A percentile compares a stretch with the other conserved stretches of the same genome.
phyloP scores from a whole-genome alignment of 2,888 invertebrate species.

The Napeogenes inachia region DNA sequence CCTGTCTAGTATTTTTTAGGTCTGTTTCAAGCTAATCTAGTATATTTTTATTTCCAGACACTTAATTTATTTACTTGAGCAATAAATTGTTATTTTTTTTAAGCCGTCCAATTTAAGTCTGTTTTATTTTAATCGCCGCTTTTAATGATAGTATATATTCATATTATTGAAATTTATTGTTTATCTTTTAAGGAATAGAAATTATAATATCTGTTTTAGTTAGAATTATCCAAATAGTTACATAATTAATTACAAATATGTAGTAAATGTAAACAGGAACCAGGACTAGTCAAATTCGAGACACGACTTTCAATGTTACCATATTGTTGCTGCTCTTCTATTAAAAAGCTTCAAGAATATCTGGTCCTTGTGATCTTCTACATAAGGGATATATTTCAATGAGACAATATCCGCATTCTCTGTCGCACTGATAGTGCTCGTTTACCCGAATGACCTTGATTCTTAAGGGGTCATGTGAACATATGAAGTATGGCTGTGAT shows the following conservation, averaged over 20 bases:
- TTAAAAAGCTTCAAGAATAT: slow-evolving; percentile 11
- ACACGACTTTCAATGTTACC: slow-evolving; percentile 27
- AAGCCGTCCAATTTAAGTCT: neutral
- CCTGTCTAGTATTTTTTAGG: slow-evolving; percentile 27
- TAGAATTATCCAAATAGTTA: neutral
- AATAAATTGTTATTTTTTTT: neutral
- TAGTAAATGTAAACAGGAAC: slow-evolving; percentile 23
- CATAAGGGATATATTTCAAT: slow-evolving; percentile 14
- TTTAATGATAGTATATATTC: too few species aligned
- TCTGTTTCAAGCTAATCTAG: slow-evolving; percentile 15
- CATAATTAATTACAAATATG: slow-evolving; percentile 5
- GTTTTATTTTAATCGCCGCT: too few species aligned
- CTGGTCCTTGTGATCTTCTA: slow-evolving; percentile 3
- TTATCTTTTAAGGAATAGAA: slow-evolving; percentile 1
- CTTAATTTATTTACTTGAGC: neutral
- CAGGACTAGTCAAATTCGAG: slow-evolving; percentile 21
- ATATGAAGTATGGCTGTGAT: slow-evolving; percentile 3
- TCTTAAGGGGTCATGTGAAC: slow-evolving; percentile 21
- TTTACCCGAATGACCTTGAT: slow-evolving; percentile 26
- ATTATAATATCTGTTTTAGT: neutral
- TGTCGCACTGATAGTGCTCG: slow-evolving; percentile 11
- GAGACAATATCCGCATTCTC: slow-evolving; percentile 6
- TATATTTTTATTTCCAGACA: slow-evolving; percentile 4
- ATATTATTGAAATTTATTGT: neutral
- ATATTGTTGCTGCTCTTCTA: slow-evolving; percentile 15